Evolutionary conservation across 2,113 vertebrate genomes (phyloP).

Genomic region (Anser brachyrhynchus): DNA sequence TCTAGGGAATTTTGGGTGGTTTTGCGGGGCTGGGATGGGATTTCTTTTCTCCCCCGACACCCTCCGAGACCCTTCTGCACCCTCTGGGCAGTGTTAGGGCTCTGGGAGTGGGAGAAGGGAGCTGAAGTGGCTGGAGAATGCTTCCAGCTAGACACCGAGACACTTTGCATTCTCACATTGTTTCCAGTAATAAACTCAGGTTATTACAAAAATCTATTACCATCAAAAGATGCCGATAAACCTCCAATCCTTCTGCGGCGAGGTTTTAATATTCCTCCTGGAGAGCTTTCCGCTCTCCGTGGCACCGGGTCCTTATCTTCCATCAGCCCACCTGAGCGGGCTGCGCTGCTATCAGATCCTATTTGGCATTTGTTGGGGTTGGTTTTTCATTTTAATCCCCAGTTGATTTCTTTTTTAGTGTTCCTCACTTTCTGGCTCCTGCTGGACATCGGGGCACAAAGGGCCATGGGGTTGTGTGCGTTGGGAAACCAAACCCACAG

Average conservation of each 20-base stretch:
- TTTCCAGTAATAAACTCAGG: background rate
- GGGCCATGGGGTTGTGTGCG: fast-evolving
- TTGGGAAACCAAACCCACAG: background rate
- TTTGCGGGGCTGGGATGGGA: background rate
- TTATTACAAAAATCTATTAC: conserved; percentile 6
- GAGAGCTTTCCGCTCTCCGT: background rate
- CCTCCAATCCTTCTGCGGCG: background rate
- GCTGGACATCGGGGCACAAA: background rate
- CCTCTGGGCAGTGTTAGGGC: background rate
- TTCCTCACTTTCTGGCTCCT: background rate
- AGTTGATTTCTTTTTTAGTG: background rate
- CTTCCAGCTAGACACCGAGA: background rate
- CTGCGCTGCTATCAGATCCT: fast-evolving
- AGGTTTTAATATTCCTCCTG: background rate
- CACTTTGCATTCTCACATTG: background rate
- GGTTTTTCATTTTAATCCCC: background rate
- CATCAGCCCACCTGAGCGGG: background rate
- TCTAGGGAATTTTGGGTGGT: background rate
- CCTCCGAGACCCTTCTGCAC: background rate
- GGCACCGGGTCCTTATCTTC: background rate
- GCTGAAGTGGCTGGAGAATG: background rate
- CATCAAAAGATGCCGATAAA: background rate
- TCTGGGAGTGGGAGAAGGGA: background rate
- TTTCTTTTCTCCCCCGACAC: background rate
- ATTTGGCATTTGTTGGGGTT: background rate